phyloP scores from a whole-genome alignment of 2,113 vertebrate genomes.

The Lichenostomus cassidix region DNA sequence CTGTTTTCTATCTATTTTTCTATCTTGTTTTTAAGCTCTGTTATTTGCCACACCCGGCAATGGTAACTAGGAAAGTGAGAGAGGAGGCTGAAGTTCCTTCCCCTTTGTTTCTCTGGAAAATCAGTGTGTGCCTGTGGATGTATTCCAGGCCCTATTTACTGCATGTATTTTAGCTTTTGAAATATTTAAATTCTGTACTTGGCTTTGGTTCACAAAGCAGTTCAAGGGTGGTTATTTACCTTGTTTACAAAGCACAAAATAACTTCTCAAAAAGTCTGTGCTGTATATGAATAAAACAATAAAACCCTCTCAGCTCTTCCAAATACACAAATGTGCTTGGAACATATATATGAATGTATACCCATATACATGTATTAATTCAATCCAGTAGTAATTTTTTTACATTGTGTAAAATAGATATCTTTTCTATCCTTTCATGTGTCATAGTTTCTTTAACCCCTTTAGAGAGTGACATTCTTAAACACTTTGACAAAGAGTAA shows the following conservation, averaged over 20 bases:
- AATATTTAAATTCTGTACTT: background rate
- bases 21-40: background rate
- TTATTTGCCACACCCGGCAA: background rate
- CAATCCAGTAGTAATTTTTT: background rate
- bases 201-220: background rate
- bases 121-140: fast-evolving
- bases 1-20: no score
- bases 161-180: background rate
- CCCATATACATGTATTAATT: background rate
- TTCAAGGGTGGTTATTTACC: background rate
- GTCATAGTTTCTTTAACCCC: background rate
- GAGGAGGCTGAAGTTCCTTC: background rate
- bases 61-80: background rate
- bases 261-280: background rate
- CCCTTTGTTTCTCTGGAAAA: background rate
- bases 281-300: background rate
- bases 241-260: background rate
- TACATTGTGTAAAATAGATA: background rate
- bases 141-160: background rate
- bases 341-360: background rate
- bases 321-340: background rate
- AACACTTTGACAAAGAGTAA: background rate
- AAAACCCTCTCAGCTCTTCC: background rate
- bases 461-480: background rate
- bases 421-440: background rate